Evolutionary conservation across 2,888 invertebrate species (phyloP), one percentile per base, ranked within the genome.

Genomic region (Drosophila anomalipes): DNA sequence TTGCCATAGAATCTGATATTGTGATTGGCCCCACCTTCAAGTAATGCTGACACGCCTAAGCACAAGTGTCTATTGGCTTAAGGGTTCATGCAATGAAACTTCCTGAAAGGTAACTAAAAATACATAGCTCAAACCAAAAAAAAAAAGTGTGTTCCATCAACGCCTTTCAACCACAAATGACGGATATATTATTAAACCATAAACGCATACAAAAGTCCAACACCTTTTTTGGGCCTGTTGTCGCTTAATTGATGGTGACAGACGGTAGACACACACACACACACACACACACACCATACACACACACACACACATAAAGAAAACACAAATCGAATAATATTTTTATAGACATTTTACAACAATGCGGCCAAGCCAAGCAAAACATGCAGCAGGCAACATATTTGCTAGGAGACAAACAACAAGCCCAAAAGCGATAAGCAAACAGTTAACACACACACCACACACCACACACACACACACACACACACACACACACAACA

Each of bases 171-270:
- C 68, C 56, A 60, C 52, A 70, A 56, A 64, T 39, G n/a, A 65
- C 70, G 73, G 79, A 76, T 69, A 73, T 81, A 68, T 66, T 58
- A 70, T 62, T 58, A 61, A 44, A 68, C 57, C 70, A 44, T 62
- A 70, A 67, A 37, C 44, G 62, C 62, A 62, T 57, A 65, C 57
- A 64, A 49, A 70, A 70, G 53, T 54, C 22, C 63, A 67, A 61
- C 70, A 83, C 81, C 81, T 82, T 82, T 85, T 51, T 28, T 56
- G 56, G 56, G 71, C 44, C 56, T 44, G 80, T 80, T 89, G 71
- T 74, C 77, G 75, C 76, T 74, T 90, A 91, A 90, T 91, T 89
- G 91, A 68, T 83, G 87, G 78, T 91, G 92, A 91, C 91, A 91
- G 74, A 85, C 79, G 68, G 73, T 59, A 73, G 71, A 81, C 77